These are phyloP conservation scores for Hypanus sabinus DNA, from an alignment of 2,113 vertebrate species.

Conservation along the genomic window DNA sequence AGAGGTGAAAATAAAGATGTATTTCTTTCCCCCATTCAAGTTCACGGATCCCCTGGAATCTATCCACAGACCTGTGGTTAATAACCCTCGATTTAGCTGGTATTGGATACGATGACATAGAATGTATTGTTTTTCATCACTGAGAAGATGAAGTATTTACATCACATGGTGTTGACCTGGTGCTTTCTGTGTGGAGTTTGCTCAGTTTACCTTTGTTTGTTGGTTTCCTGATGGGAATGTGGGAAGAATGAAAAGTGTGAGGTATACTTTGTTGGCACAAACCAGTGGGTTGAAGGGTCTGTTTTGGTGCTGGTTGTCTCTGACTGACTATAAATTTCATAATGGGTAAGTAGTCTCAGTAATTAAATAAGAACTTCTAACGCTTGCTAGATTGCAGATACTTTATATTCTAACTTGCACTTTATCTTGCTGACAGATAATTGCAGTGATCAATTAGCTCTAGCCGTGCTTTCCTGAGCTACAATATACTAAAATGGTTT, in stretches of 20 bases:
- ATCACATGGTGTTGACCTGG: too few relatives aligned
- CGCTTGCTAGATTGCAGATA: not conserved
- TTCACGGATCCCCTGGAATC: too few relatives aligned
- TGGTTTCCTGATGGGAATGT: too few relatives aligned
- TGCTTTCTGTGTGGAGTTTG: too few relatives aligned
- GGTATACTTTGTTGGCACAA: too few relatives aligned
- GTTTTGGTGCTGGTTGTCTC: too few relatives aligned
- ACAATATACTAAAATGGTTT: not conserved
- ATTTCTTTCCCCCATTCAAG: too few relatives aligned
- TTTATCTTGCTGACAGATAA: not conserved
- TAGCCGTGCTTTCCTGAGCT: not conserved
- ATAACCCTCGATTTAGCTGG: not conserved
- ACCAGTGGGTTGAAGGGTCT: too few relatives aligned
- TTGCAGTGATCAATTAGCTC: not conserved
- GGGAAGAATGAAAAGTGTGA: too few relatives aligned
- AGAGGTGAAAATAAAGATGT: too few relatives aligned
- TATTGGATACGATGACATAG: not conserved
- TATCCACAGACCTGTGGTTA: too few relatives aligned
- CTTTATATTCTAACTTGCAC: not conserved
- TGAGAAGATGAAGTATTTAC: not conserved
- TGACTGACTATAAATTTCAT: not conserved
- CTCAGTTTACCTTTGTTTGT: too few relatives aligned
- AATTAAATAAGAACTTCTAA: not conserved
- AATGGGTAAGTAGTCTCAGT: not conserved
- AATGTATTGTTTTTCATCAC: not conserved